Evolutionary conservation across 2,888 invertebrate species (phyloP).

Genomic region (Shargacucullia verbasci): DNA sequence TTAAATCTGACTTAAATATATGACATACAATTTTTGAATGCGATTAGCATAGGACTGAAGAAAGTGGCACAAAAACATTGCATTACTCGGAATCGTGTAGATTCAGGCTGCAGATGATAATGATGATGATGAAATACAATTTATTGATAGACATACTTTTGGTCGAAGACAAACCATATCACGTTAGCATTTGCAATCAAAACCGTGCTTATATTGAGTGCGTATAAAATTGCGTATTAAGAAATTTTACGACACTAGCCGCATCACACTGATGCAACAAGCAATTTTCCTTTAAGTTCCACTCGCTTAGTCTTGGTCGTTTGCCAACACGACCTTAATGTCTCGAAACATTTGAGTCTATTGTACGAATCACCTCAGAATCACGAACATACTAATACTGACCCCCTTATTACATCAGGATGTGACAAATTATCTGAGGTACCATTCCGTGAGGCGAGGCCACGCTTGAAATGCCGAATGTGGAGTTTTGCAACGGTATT

Average conservation of each 20-base stretch:
- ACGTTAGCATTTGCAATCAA: slow-evolving; percentile 15
- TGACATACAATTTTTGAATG: too few relatives aligned
- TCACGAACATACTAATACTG: slow-evolving; percentile 38
- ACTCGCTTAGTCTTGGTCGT: slow-evolving; percentile 66
- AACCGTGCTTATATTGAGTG: slow-evolving; percentile 37
- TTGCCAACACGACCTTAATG: slow-evolving; percentile 73
- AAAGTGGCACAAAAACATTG: too few relatives aligned
- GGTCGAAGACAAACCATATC: slow-evolving; percentile 3
- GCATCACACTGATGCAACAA: slow-evolving; percentile 56
- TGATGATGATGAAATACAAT: too few relatives aligned
- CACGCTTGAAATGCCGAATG: slow-evolving; percentile 18
- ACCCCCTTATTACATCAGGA: slow-evolving; percentile 36
- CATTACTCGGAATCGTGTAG: too few relatives aligned
- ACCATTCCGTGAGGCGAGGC: slow-evolving; percentile 2
- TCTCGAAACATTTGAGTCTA: slow-evolving; percentile 55
- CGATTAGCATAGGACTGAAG: too few relatives aligned
- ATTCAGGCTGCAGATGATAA: too few relatives aligned
- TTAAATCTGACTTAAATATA: too few relatives aligned
- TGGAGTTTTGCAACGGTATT: slow-evolving; percentile 20
- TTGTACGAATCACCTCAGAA: slow-evolving; percentile 49
- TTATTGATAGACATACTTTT: slow-evolving; percentile 3
- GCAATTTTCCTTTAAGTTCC: slow-evolving; percentile 68
- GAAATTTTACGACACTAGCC: slow-evolving; percentile 49
- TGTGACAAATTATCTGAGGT: slow-evolving; percentile 45
- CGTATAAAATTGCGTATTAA: slow-evolving; percentile 43